phyloP scores from a whole-genome alignment of 2,888 invertebrate species.

The Brachypterus glaber region DNA sequence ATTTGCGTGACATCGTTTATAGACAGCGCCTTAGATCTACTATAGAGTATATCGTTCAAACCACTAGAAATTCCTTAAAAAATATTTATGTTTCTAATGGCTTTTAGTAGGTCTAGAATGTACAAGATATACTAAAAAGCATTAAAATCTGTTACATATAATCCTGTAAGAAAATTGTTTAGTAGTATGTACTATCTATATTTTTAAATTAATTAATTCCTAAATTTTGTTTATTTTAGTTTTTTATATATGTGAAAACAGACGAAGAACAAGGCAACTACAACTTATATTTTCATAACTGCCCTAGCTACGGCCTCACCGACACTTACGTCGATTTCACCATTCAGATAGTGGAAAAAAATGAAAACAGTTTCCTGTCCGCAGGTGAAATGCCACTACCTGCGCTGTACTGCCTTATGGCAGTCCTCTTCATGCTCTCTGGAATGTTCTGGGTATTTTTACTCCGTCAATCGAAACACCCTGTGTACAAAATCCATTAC shows the following conservation, averaged over 20 bases:
- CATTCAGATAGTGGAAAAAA: slow-evolving; percentile 80
- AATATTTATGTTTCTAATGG: no score
- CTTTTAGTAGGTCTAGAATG: no score
- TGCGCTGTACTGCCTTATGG: slow-evolving; percentile 84
- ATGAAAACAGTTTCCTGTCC: slow-evolving; percentile 81
- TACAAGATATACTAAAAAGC: no score
- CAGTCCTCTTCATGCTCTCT: slow-evolving; percentile 78
- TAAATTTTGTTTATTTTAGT: slow-evolving; percentile 47
- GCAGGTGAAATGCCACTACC: slow-evolving; percentile 97
- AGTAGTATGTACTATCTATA: neutral
- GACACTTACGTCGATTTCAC: slow-evolving; percentile 56
- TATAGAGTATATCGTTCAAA: no score
- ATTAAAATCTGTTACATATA: no score
- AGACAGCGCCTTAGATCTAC: no score
- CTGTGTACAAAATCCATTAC: slow-evolving; percentile 91
- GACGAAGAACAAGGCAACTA: slow-evolving; percentile 83
- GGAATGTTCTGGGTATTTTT: slow-evolving; percentile 89
- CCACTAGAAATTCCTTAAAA: no score
- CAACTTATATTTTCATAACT: slow-evolving; percentile 91
- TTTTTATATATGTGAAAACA: slow-evolving; percentile 65
- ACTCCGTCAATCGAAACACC: slow-evolving; percentile 58
- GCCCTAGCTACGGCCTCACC: slow-evolving; percentile 56
- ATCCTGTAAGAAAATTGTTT: neutral
- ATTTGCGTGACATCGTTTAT: no score
- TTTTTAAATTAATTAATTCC: slow-evolving; percentile 2